Evolutionary conservation across 2,888 invertebrate genomes (phyloP), one percentile per base, ranked within the genome.

Genomic region (Lamellibrachia satsuma): DNA sequence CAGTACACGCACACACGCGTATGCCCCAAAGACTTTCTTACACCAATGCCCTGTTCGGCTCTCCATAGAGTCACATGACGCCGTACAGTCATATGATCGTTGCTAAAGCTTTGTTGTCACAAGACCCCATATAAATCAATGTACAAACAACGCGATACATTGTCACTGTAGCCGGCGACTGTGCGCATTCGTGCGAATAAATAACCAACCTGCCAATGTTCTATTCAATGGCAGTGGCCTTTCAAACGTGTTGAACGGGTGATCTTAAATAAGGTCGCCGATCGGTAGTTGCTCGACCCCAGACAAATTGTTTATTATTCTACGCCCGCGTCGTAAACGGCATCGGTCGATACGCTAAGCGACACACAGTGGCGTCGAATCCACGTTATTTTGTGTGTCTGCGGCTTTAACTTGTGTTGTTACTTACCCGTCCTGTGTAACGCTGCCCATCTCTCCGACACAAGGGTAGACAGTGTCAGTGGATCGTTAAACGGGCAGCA

Each of bases 81-180:
- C 15, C 75, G 22, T 11, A n/a, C 6, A 75, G 75, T 75, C 75
- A 75, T 75, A 75, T 75, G 75, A 75, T 6, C 75, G 7, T 75
- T 75, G n/a, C 75, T 75, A 75, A 75, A 22, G 75, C 75, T 75
- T 75, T 75, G 75, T 75, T 75, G 75, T 75, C 75, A 75, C n/a
- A 75, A 75, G 75, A 75, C 75, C 6, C n/a, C 22, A 75, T 75
- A 75, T 55, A 55, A 3, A 75, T 22, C 15, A 22, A 75, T n/a
- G 75, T 75, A 75, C 75, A 22, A 75, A 75, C 22, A 75, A 75
- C 75, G 75, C 15, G 39, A 39, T 39, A 39, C 39, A 39, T 39
- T 39, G 39, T 39, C 39, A 39, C 39, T 15, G 57, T n/a, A 6
- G 75, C 75, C 75, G 22, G 75, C 75, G n/a, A 75, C 75, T n/a